These are phyloP conservation scores for Cossypha dichroa DNA, from an alignment of 2,797 vertebrate genomes.

Conservation along the genomic window DNA sequence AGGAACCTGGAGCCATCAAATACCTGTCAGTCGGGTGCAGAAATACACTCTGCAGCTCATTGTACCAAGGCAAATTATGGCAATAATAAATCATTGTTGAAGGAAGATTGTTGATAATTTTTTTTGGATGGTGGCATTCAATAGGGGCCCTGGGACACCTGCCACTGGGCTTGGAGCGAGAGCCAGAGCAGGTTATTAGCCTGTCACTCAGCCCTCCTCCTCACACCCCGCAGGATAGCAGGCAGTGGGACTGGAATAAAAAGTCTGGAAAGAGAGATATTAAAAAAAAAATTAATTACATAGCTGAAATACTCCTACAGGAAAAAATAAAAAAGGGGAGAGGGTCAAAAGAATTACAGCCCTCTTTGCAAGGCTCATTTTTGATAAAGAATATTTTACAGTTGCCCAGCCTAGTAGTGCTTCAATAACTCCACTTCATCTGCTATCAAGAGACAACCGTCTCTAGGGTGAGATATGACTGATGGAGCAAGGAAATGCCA, in stretches of 20 bases:
- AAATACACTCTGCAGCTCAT: constrained; percentile 57
- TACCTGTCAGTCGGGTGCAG: constrained; percentile 63
- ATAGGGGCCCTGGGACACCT: constrained; percentile 67
- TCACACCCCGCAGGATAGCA: neutral
- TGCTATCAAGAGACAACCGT: neutral
- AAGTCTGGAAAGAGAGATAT: constrained; percentile 29
- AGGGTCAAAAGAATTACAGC: neutral
- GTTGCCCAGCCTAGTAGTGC: neutral
- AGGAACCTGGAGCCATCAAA: constrained; percentile 70
- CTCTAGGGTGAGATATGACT: fast-evolving
- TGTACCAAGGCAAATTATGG: constrained; percentile 74
- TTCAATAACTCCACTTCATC: neutral
- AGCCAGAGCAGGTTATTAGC: constrained; percentile 70
- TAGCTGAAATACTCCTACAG: neutral
- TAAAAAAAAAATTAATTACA: neutral
- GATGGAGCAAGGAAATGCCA: neutral
- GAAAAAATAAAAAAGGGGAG: neutral
- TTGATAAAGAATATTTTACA: neutral
- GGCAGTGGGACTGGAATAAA: neutral
- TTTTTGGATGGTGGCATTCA: constrained; percentile 60
- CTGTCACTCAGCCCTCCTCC: constrained; percentile 69
- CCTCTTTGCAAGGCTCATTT: neutral
- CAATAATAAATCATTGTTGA: constrained; percentile 81
- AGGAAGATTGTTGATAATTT: constrained; percentile 75
- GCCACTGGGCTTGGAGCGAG: constrained; percentile 54